These are phyloP conservation scores for Thalassaphorura encarpata DNA, from an alignment of 1,140 invertebrate species.

Conservation along the genomic window DNA sequence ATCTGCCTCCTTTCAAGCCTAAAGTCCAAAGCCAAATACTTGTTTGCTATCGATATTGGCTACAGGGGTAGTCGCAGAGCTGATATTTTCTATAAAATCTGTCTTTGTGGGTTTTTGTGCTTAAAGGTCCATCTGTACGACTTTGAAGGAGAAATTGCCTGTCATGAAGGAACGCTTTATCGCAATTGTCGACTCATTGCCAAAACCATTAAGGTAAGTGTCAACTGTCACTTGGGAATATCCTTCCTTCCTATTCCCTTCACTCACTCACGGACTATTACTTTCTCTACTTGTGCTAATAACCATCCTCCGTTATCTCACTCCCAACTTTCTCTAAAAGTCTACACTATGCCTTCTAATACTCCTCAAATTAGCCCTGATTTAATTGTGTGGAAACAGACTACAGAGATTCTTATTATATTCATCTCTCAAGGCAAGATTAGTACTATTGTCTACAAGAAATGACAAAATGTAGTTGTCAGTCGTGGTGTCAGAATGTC, in stretches of 20 bases:
- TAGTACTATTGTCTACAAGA: too few relatives aligned
- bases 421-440: too few relatives aligned
- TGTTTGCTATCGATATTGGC: slow-evolving; percentile 12
- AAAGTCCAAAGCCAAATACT: slow-evolving; percentile 30
- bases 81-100: neutral
- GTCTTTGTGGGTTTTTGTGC: neutral
- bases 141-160: slow-evolving; percentile 31
- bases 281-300: neutral
- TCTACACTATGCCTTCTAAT: too few relatives aligned
- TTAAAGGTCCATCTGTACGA: slow-evolving; percentile 31
- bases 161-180: slow-evolving; percentile 30
- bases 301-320: too few relatives aligned
- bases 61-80: neutral
- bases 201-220: slow-evolving; percentile 31
- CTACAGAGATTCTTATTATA: too few relatives aligned
- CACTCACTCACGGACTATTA: slow-evolving; percentile 5
- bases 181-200: slow-evolving; percentile 32
- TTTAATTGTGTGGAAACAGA: too few relatives aligned
- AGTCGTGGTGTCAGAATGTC: too few relatives aligned
- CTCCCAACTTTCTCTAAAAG: too few relatives aligned
- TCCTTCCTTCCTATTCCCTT: neutral
- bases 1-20: too few relatives aligned
- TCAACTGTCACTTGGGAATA: slow-evolving; percentile 3
- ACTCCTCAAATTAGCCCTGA: too few relatives aligned
- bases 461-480: too few relatives aligned